Base-by-base conservation (phyloP, 2,113 vertebrate genomes). In the Nesoenas mayeri region DNA sequence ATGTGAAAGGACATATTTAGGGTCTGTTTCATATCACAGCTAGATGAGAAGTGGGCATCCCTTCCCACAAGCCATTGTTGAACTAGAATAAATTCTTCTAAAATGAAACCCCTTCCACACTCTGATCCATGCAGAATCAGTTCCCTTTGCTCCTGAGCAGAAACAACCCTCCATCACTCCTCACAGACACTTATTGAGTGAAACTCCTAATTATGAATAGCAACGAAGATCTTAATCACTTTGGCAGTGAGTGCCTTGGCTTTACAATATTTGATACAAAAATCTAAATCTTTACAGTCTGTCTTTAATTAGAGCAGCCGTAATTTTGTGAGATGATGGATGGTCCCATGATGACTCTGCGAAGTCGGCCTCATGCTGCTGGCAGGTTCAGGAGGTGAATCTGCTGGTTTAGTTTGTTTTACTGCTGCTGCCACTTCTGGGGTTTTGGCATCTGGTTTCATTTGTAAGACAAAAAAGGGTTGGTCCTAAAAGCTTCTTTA, bases 401-500 rank as follows among this genome's bases (percentile, higher is more conserved):
- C 86, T 42, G 48, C 1, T 2, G 7, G 20, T 51, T 53, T 22
- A 14, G 31, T 26, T 38, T 53, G 32, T 40, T 91, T 28, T 21
- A 5, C 57, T 67, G 58, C 54, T 25, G 36, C 75, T 22, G 77
- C 73, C 51, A 0, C 51, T 75, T 25, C 51, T 29, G 72, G 38
- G 53, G 54, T 5, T 38, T 48, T 40, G 60, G 56, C 90, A 74
- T 36, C 86, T 83, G 77, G 15, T 26, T 47, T 69, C 66, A 10
- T 90, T 47, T 34, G 74, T 25, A 10, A 79, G 47, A 18, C 58
- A 84, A 62, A 82, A 66, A 19, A 36, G 26, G 12, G 28, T 48
- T 32, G 48, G 14, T 42, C 60, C 79, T 89, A 48, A 94, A 84
- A 89, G 44, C 77, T 69, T 80, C 79, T 64, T 36, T 75, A 87